Conservation (phyloP, 2,888 invertebrate species). For the Parochlus steinenii region DNA sequence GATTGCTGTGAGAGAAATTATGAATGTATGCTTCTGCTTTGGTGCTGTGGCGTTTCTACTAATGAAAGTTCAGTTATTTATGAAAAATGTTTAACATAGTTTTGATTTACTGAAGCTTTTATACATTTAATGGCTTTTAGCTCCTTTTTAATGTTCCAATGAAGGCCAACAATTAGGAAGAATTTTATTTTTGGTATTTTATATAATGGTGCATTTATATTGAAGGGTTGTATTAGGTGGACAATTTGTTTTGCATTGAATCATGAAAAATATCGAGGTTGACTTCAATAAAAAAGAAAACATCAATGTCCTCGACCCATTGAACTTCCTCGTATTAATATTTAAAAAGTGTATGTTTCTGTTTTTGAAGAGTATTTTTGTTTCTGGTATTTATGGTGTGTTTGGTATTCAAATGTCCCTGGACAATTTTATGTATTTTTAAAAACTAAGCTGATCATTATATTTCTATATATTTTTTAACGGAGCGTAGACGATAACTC, state of each 20-base stretch:
- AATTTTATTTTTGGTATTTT: not conserved
- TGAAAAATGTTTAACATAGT: too few species aligned
- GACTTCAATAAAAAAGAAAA: not conserved
- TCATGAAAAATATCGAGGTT: not conserved
- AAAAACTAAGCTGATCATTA: not conserved
- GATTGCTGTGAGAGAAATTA: too few species aligned
- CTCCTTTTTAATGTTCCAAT: too few species aligned
- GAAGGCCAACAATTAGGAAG: not conserved
- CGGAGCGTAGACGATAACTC: not conserved
- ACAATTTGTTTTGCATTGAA: not conserved
- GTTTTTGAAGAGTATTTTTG: not conserved
- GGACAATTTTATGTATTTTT: not conserved
- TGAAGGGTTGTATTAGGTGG: not conserved
- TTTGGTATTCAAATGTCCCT: conserved; percentile 9
- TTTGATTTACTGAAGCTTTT: too few species aligned
- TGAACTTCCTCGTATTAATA: too few species aligned
- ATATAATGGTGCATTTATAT: not conserved
- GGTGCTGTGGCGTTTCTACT: too few species aligned
- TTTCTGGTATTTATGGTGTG: not conserved
- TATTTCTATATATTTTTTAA: not conserved
- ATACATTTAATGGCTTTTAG: too few species aligned
- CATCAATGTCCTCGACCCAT: too few species aligned
- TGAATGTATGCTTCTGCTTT: too few species aligned
- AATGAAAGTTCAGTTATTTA: too few species aligned
- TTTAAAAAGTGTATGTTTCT: too few species aligned